These are phyloP conservation scores for Drosophila kambysellisi DNA, from an alignment of 2,888 invertebrate species.

Conservation along the genomic window DNA sequence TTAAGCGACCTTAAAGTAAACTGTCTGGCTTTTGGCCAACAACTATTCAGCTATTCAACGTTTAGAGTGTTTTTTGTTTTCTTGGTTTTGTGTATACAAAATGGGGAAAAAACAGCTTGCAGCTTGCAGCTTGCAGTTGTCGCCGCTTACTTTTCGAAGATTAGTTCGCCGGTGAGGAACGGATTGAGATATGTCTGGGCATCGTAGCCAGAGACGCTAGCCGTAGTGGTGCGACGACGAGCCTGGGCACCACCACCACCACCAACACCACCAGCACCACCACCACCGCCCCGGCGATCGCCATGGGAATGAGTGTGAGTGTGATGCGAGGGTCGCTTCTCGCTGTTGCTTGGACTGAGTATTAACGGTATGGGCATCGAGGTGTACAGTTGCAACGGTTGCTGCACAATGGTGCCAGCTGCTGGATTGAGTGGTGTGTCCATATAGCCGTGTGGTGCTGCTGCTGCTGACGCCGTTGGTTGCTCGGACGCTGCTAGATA, in stretches of 20 bases:
- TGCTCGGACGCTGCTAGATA: slow-evolving; percentile 28
- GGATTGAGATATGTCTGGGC: slow-evolving; percentile 82
- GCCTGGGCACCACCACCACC: slow-evolving; percentile 51
- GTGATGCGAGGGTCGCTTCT: slow-evolving; percentile 77
- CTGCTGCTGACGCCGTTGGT: slow-evolving; percentile 28
- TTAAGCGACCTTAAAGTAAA: slow-evolving; percentile 22
- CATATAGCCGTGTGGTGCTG: slow-evolving; percentile 64
- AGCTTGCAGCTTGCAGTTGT: neutral
- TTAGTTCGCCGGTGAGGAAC: slow-evolving; percentile 81
- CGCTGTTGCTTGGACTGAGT: slow-evolving; percentile 79
- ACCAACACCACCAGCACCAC: neutral
- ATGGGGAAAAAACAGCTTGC: neutral
- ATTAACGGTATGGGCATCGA: slow-evolving; percentile 83
- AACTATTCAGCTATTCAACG: slow-evolving; percentile 15
- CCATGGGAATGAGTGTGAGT: slow-evolving; percentile 68
- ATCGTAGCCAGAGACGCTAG: slow-evolving; percentile 78
- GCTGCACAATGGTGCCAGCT: slow-evolving; percentile 70
- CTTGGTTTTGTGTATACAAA: neutral
- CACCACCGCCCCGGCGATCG: slow-evolving; percentile 54
- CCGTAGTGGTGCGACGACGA: slow-evolving; percentile 72
- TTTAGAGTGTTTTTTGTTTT: neutral
- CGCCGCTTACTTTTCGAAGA: slow-evolving; percentile 79
- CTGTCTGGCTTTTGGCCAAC: slow-evolving; percentile 45
- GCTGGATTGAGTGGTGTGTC: slow-evolving; percentile 77
- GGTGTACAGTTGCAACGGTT: slow-evolving; percentile 75